Base-by-base conservation (phyloP, 2,888 invertebrate species). In the Myopa tessellatipennis region DNA sequence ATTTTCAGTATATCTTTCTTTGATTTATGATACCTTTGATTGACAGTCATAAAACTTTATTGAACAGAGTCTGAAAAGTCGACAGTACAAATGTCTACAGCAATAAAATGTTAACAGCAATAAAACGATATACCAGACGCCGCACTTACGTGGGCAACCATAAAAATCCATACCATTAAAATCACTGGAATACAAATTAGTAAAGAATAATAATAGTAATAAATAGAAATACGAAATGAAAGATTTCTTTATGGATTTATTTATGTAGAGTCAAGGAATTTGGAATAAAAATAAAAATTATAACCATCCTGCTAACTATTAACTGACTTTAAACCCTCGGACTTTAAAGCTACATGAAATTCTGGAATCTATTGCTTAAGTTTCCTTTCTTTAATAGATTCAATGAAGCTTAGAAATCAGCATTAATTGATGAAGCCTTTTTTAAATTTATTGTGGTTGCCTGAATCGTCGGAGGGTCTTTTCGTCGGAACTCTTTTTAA, bases 81-180 rank as follows among this genome's bases (percentile, higher is more conserved):
- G 26, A 26, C 26, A 26, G 26, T 3, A 16, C 4, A 16, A 55
- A 55, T 8, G 55, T 55, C 16, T 55, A n/a, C 65, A 8, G 65
- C 38, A 12, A 38, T 36, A 65, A 65, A 36, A 65, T 65, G 3
- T 55, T 18, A n/a, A 1, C 7, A 14, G 14, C 50, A 50, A 10
- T 50, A 14, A 50, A 50, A 18, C 26, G 61, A 10, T 34, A 34
- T 58, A 34, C 61, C 26, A 34, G 50, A 70, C 55, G 34, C 52
- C 52, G 34, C 55, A 55, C 52, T 70, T 70, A 70, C 34, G 18
- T 55, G 7, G 70, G 70, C 70, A 55, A 50, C 70, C 50, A 67
- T 16, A 38, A 38, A 67, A 67, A 26, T 26, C 26, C 26, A 26
- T 26, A 26, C 26, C 26, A 26, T 26, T 26, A 26, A 2, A 26